Percentiles rank a stretch among this genome's conserved stretches.
Conservation (phyloP, 2,888 invertebrate genomes). For the Tromatobia lineatoria region DNA sequence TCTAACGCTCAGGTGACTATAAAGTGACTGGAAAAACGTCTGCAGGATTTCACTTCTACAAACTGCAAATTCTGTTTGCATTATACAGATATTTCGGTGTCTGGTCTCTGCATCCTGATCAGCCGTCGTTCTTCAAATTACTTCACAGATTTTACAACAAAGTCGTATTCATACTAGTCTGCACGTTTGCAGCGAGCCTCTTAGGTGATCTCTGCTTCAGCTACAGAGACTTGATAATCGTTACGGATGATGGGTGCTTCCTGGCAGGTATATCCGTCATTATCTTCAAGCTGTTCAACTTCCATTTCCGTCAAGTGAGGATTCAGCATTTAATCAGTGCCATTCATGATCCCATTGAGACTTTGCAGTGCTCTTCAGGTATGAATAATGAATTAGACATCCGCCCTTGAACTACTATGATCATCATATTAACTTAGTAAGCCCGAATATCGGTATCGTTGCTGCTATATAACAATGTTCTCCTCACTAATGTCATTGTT, state of each 20-base stretch:
- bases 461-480: too few relatives aligned
- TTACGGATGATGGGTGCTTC: constrained; percentile 78
- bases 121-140: constrained; percentile 22
- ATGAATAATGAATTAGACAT: constrained; percentile 41
- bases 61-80: neutral
- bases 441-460: too few relatives aligned
- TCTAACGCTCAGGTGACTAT: constrained; percentile 47
- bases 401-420: neutral
- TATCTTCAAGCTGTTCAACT: constrained; percentile 74
- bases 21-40: neutral
- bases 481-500: too few relatives aligned
- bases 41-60: neutral
- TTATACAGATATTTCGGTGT: constrained; percentile 50
- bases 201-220: constrained; percentile 72
- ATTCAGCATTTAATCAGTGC: constrained; percentile 67
- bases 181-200: constrained; percentile 72
- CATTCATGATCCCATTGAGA: constrained; percentile 66
- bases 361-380: constrained; percentile 72
- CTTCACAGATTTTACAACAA: constrained; percentile 72
- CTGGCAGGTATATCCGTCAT: constrained; percentile 76
- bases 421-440: too few relatives aligned
- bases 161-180: constrained; percentile 66
- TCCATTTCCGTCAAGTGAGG: constrained; percentile 66
- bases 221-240: constrained; percentile 71
- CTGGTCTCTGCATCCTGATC: constrained; percentile 38